phyloP scores from a whole-genome alignment of 2,113 vertebrate genomes.

The Todiramphus chloris region DNA sequence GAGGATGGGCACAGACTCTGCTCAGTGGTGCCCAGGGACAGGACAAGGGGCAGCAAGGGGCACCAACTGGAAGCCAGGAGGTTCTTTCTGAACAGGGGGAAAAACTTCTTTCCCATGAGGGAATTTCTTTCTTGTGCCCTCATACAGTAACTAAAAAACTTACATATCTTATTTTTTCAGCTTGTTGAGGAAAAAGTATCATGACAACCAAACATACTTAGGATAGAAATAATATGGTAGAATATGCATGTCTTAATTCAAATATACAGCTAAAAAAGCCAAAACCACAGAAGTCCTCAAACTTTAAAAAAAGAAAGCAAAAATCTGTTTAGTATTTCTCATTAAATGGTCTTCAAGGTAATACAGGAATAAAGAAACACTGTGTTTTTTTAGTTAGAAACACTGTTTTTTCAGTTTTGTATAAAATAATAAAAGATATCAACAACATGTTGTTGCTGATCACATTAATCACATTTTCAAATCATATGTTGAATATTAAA shows the following conservation, averaged over 20 bases:
- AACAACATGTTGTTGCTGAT: not conserved
- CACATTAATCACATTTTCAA: not conserved
- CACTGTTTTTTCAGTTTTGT: not conserved
- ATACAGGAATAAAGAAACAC: not conserved
- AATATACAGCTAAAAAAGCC: not conserved
- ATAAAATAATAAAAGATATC: not conserved
- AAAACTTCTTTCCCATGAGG: no score
- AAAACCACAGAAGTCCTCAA: not conserved
- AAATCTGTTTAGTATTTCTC: not conserved
- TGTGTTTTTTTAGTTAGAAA: not conserved
- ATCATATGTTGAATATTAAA: not conserved
- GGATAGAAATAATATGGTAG: not conserved
- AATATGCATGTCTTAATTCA: not conserved
- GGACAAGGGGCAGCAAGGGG: no score
- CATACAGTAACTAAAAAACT: not conserved
- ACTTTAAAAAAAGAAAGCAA: not conserved
- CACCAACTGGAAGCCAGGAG: no score
- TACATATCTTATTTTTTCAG: not conserved
- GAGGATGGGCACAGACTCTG: no score
- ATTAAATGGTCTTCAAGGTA: fast-evolving
- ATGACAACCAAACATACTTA: not conserved
- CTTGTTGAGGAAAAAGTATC: not conserved
- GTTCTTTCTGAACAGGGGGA: no score
- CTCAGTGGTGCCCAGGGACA: no score
- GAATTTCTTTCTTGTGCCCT: not conserved